Base-by-base conservation (phyloP, 2,797 vertebrate genomes). In the Neostethus bicornis region DNA sequence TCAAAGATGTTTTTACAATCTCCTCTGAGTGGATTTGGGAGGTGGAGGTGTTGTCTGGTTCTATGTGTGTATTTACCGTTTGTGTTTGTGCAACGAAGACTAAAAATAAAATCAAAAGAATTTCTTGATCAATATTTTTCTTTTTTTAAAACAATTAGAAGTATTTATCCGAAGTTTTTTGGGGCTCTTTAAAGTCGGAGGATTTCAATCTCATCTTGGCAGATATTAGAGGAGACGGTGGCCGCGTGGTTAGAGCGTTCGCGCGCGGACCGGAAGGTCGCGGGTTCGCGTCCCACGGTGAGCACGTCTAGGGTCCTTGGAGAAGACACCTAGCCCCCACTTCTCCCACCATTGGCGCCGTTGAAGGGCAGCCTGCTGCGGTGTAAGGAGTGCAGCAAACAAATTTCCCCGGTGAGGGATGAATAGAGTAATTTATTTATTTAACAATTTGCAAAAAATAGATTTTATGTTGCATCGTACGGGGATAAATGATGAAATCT, bases 1-100 rank as follows among this genome's bases (percentile, higher is more conserved):
- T 96, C 93, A 95, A 95, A 95, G 92, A 92, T 89, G 76, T 92
- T 91, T 88, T 66, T 73, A 89, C 93, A 92, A 92, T 95, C 92
- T 92, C 90, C 90, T 95, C 90, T 90, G 84, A 91, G 89, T 92
- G 90, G 90, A 85, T 85, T 87, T 78, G 88, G 85, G 89, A 88
- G 83, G 59, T 74, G 64, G 61, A 72, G 32, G 51, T 73, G 70
- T 75, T 72, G 51, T 46, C 25, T 71, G 77, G 23, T 46, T 12
- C 51, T 17, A 35, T 51, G 16, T 26, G 53, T 13, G 26, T 45
- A 3, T 54, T 54, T 68, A 48, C 57, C 51, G 60, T 58, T 62
- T 57, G 76, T 51, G 32, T 38, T 46, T 61, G 57, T 35, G 57
- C 69, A 59, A 45, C 53, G 26, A 45, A 29, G 16, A 59, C 59